Conservation (phyloP, 30 jellyfish, hydroid and myxozoan species). For the Cassiopea xamachana region DNA sequence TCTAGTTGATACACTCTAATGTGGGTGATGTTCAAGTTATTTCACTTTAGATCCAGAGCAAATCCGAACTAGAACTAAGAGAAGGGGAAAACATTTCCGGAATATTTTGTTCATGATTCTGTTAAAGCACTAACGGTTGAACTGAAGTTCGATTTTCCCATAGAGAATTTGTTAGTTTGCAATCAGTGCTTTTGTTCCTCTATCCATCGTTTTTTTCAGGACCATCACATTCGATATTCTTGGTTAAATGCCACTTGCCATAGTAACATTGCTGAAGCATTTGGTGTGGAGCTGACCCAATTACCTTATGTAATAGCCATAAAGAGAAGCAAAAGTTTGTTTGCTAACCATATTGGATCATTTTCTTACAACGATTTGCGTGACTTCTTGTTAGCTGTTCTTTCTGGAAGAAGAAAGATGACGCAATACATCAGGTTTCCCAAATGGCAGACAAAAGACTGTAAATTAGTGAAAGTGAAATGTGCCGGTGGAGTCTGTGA, state of each 20-base stretch:
- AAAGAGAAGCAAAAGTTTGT: constrained; percentile 17
- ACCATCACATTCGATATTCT: constrained; percentile 77
- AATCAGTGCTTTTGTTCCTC: not conserved
- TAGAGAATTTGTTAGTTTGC: too few relatives aligned
- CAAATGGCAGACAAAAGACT: constrained; percentile 52
- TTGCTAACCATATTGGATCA: constrained; percentile 51
- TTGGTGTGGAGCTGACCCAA: constrained; percentile 55
- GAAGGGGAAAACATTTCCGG: too few relatives aligned
- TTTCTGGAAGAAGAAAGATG: constrained; percentile 57
- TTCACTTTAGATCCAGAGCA: too few relatives aligned
- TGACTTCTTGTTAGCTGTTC: constrained; percentile 49
- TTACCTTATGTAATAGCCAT: constrained; percentile 69
- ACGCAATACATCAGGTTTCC: constrained; percentile 40
- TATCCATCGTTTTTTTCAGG: constrained; percentile 13
- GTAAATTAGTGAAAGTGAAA: constrained; percentile 25
- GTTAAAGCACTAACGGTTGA: too few relatives aligned
- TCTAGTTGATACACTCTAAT: too few relatives aligned
- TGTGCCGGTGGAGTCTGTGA: constrained; percentile 49
- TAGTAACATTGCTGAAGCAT: constrained; percentile 57
- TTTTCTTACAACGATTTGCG: constrained; percentile 58
- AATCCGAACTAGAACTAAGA: too few relatives aligned
- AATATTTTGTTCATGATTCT: too few relatives aligned
- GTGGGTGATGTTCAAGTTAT: too few relatives aligned
- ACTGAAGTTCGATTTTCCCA: too few relatives aligned
- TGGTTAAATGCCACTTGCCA: constrained; percentile 82